These are phyloP conservation scores for Beaufortia kweichowensis DNA, from an alignment of 2,113 vertebrate genomes.

Conservation along the genomic window DNA sequence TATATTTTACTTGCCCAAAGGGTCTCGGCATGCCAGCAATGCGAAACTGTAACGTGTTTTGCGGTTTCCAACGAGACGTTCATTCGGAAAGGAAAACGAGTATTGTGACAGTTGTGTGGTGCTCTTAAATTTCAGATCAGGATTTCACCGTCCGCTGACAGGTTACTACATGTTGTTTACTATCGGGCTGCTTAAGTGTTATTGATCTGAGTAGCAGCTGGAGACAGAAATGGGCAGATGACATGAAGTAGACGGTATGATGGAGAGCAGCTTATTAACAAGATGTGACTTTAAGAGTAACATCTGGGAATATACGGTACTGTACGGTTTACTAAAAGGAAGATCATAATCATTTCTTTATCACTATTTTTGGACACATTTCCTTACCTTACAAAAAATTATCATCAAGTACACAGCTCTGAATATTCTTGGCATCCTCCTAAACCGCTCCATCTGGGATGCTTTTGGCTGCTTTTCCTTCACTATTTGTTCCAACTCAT, in stretches of 20 bases:
- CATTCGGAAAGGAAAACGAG: background rate
- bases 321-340: no score
- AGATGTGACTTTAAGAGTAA: background rate
- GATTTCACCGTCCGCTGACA: slow-evolving; percentile 39
- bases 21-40: background rate
- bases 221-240: slow-evolving; percentile 29
- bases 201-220: slow-evolving; percentile 46
- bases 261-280: slow-evolving; percentile 17
- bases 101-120: background rate
- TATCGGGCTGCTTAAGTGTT: slow-evolving; percentile 41
- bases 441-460: no score
- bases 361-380: no score
- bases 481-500: background rate
- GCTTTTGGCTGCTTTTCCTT: background rate
- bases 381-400: no score
- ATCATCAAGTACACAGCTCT: no score
- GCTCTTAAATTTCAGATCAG: slow-evolving; percentile 37
- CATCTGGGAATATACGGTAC: background rate
- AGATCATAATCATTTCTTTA: no score
- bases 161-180: slow-evolving; percentile 41
- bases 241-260: slow-evolving; percentile 29
- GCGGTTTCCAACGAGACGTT: slow-evolving; percentile 1
- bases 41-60: background rate
- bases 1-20: slow-evolving; percentile 2
- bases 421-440: background rate